Base-by-base conservation (phyloP, 2,797 vertebrate genomes). In the Galaxias olidus region DNA sequence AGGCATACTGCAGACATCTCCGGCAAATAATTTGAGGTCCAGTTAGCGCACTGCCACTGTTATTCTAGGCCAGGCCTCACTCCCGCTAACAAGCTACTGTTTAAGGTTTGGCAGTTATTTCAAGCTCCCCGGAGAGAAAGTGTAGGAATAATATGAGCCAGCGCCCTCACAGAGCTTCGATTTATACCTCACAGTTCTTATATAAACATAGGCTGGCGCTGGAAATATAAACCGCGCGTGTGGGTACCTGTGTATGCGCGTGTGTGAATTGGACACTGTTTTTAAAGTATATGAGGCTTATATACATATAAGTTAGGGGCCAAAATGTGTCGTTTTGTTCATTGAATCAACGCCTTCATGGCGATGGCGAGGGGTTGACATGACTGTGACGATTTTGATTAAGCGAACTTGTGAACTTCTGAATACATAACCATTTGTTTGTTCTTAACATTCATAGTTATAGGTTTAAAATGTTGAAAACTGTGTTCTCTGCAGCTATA, bases 61-160 rank as follows among this genome's bases (percentile, higher is more conserved):
- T 79, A 71, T 71, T 79, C 61, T 58, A 73, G 68, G 53, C 72
- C 18, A 46, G 54, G 59, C 56, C 58, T 63, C 69, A 14, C 60
- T 69, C 71, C 67, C 50, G 55, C 64, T 77, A 82, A 84, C 79
- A 72, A 78, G 85, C 86, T 86, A 78, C 88, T 87, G 89, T 90
- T 88, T 66, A 87, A 82, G 80, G 77, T 79, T 84, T 87, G 73
- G 72, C 82, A 81, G 89, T 90, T 91, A 84, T 85, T 87, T 52
- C 72, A 88, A 80, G 85, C 41, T 91, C 90, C 88, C 90, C 11
- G 62, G 88, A 75, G 89, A 84, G 80, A 69, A 73, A 52, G 78
- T 80, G 85, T 72, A 79, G 84, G 78, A 88, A 85, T 78, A 86
- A 86, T 74, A 82, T 9, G 79, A 80, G 70, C 78, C 72, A 69